Evolutionary conservation across 2,888 invertebrate genomes (phyloP).

Genomic region (Tetrapedia diversipes): DNA sequence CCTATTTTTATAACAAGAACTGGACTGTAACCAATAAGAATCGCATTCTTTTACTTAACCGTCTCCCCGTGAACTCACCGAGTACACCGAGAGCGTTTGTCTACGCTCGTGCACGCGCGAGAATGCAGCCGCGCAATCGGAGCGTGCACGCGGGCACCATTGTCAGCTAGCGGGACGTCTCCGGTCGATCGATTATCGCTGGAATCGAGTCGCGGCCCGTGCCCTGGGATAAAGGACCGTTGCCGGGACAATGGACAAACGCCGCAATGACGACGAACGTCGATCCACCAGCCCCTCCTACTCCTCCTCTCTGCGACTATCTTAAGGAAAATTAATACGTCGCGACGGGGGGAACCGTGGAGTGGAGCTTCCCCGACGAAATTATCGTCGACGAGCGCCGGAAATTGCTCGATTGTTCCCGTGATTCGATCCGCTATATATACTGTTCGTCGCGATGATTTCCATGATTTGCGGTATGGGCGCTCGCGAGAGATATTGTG

Average conservation of each 20-base stretch:
- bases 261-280: too few species aligned
- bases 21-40: too few species aligned
- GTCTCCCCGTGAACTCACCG: too few species aligned
- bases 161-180: constrained; percentile 58
- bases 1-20: too few species aligned
- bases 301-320: constrained; percentile 1
- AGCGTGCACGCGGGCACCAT: constrained; percentile 47
- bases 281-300: too few species aligned
- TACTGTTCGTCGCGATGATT: neutral
- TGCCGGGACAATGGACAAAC: constrained; percentile 56
- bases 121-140: constrained; percentile 57
- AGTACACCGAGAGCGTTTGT: constrained; percentile 30
- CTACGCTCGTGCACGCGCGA: constrained; percentile 58
- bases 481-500: too few species aligned
- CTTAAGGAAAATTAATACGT: constrained; percentile 52
- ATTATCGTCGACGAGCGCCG: constrained; percentile 25
- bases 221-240: constrained; percentile 56
- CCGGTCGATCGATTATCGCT: constrained; percentile 66
- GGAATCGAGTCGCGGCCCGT: constrained; percentile 58
- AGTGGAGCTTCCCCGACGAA: neutral
- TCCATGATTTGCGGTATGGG: neutral
- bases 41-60: too few species aligned
- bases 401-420: constrained; percentile 27
- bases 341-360: neutral
- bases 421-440: neutral